Evolutionary conservation across 2,888 invertebrate genomes (phyloP).

Genomic region (Cephus nigrinus): DNA sequence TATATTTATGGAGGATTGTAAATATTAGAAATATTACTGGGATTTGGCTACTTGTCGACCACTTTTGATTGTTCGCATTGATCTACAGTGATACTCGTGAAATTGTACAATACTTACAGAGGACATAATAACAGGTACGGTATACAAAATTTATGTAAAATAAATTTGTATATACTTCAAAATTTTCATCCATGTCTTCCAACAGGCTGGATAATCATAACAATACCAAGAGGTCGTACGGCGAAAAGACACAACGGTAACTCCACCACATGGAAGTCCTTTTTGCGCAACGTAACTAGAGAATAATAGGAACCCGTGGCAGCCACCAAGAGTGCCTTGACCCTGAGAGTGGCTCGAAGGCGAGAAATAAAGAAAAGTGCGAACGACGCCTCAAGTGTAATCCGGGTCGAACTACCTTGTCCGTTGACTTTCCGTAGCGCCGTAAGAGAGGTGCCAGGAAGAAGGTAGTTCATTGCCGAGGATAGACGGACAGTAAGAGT

Average conservation of each 20-base stretch:
- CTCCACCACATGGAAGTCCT: background rate
- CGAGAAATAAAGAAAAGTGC: conserved; percentile 32
- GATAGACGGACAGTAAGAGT: conserved; percentile 5
- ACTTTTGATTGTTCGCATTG: background rate
- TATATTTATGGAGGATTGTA: background rate
- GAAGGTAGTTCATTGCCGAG: conserved; percentile 13
- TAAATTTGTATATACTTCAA: background rate
- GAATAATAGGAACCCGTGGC: conserved; percentile 1
- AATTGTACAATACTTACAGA: background rate
- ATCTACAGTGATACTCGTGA: background rate
- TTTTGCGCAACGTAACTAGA: conserved; percentile 2
- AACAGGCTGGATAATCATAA: background rate
- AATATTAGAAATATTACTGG: background rate
- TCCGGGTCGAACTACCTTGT: conserved; percentile 54
- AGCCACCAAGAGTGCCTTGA: conserved; percentile 44
- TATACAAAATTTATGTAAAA: background rate
- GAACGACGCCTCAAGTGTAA: conserved; percentile 43
- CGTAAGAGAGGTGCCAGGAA: background rate
- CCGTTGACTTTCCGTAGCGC: conserved; percentile 52
- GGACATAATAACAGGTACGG: background rate
- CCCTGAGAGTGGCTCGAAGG: conserved; percentile 35
- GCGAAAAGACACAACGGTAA: conserved; percentile 6
- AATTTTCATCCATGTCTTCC: background rate
- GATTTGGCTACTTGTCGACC: background rate
- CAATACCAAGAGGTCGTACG: background rate